Evolutionary conservation across 1,140 invertebrate genomes (phyloP), one percentile per base, ranked within the genome.

Genomic region (Drosophila prosaltans): DNA sequence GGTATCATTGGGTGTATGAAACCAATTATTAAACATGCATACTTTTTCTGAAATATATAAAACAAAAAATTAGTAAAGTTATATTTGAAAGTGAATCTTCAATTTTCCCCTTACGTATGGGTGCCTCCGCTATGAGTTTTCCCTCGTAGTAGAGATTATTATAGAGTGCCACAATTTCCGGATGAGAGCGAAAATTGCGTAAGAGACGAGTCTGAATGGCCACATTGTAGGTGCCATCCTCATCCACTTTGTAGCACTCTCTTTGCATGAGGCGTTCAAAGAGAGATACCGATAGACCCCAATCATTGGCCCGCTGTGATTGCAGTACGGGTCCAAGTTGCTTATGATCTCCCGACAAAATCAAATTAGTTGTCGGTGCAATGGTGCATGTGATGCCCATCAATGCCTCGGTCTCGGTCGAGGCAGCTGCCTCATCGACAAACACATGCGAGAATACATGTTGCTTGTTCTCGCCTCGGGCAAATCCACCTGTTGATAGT

Each of bases 401-500:
- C 55, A 97, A 83, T 5, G 94, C 93, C 77, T 97, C 96, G 1
- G 97, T 95, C 93, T 98, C 97, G 1, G 93, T 95, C 0, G 95
- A 95, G 88, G 97, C 97, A 11, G 96, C 97, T 24, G 96, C 96
- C 93, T 98, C 97, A 92, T 98, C 97, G 69, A 98, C 94, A 91
- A 98, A 97, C 54, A 97, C 93, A 90, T 97, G 96, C 28, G 95
- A 95, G 90, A 89, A 92, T 2, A 98, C 96, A 43, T 36, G 66
- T 3, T 11, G 41, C 26, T 73, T 65, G 5, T 66, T n/a, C 7
- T 60, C 30, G 79, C 95, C 94, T 16, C 94, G 93, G 40, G 93
- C 92, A 6, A 94, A 94, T 45, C 97, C 94, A 1, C 94, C 94
- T 11, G 93, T 94, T 63, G 95, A 95, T 6, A 99, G 86, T 45